phyloP scores from a whole-genome alignment of 37 sponge, comb jelly and placozoan species.

The Amphimedon queenslandica region DNA sequence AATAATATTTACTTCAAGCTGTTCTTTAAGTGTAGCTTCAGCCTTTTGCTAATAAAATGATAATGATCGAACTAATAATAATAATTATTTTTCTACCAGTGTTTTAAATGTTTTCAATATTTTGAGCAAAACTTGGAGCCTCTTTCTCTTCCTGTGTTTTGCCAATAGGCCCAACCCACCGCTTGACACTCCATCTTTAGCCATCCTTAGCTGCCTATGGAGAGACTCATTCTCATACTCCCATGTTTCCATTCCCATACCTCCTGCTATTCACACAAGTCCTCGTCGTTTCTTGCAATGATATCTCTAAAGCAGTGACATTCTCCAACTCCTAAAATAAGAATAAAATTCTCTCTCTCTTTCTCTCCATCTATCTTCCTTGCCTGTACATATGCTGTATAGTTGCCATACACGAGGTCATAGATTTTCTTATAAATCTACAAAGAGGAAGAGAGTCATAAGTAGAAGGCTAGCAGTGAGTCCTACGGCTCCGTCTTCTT shows the following conservation, averaged over 20 bases:
- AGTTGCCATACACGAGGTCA: constrained; percentile 52
- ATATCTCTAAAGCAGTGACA: constrained; percentile 56
- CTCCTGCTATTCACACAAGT: constrained; percentile 47
- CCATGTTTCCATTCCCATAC: background rate
- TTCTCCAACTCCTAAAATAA: constrained; percentile 56
- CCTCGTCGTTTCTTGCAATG: constrained; percentile 35
- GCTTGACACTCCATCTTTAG: constrained; percentile 63
- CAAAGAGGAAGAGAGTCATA: background rate
- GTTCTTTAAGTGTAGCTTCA: constrained; percentile 47
- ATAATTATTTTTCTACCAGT: constrained; percentile 17
- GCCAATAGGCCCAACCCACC: constrained; percentile 74
- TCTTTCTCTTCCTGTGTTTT: constrained; percentile 70
- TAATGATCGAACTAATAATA: background rate
- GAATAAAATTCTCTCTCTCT: no score
- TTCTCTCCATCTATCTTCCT: constrained; percentile 5
- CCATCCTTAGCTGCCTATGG: constrained; percentile 42
- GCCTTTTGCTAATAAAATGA: constrained; percentile 66
- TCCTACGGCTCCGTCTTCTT: constrained; percentile 60
- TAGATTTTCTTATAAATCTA: constrained; percentile 42
- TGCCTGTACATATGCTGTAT: constrained; percentile 58
- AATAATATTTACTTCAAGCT: constrained; percentile 48
- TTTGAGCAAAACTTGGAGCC: constrained; percentile 43
- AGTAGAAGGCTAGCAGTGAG: background rate
- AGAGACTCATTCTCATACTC: background rate
- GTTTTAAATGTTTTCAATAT: constrained; percentile 64